Evolutionary conservation across 2,888 invertebrate genomes (phyloP).

Genomic region (Lithosia quadra): DNA sequence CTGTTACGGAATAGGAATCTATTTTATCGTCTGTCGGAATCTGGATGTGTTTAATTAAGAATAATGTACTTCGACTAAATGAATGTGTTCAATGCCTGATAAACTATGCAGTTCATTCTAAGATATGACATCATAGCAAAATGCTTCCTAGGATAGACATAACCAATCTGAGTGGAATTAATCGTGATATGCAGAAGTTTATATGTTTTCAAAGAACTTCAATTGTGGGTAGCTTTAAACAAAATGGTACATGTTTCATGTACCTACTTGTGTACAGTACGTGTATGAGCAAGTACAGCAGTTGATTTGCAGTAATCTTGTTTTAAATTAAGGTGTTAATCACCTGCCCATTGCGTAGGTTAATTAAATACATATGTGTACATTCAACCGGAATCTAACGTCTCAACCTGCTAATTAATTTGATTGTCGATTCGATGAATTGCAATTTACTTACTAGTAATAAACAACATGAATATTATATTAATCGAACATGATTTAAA

Average conservation of each 20-base stretch:
- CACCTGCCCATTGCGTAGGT: background rate
- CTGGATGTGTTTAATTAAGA: background rate
- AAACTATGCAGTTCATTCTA: background rate
- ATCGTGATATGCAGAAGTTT: background rate
- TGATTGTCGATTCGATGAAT: slow-evolving; percentile 25
- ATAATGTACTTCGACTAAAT: background rate
- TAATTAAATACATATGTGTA: slow-evolving; percentile 18
- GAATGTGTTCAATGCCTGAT: background rate
- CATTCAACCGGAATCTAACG: slow-evolving; percentile 20
- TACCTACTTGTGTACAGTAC: too few species aligned
- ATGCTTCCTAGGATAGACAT: background rate
- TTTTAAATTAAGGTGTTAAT: slow-evolving; percentile 8
- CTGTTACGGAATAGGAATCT: slow-evolving; percentile 1
- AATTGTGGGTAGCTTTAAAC: background rate
- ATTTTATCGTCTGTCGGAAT: slow-evolving; percentile 1
- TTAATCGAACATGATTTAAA: background rate
- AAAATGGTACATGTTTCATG: background rate
- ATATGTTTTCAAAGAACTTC: background rate
- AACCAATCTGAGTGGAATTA: background rate
- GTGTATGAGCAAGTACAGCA: background rate
- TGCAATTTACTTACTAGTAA: slow-evolving; percentile 38
- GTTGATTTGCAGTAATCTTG: background rate
- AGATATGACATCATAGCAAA: background rate
- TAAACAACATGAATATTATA: slow-evolving; percentile 23
- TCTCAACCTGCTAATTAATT: slow-evolving; percentile 38